These are phyloP conservation scores for Lagodon rhomboides DNA, from an alignment of 2,797 vertebrate species.

Conservation along the genomic window DNA sequence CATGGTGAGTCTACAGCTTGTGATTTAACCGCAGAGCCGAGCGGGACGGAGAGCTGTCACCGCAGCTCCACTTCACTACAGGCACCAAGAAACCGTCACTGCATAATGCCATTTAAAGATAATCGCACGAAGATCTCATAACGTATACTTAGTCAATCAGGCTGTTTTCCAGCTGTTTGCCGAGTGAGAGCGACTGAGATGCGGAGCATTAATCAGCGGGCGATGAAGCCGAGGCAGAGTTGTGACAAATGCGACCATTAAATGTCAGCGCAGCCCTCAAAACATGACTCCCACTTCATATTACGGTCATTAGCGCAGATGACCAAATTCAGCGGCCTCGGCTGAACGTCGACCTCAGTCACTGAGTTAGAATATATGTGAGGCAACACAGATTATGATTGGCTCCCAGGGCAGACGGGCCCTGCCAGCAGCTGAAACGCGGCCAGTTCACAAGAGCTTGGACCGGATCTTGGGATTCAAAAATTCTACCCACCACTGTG, in stretches of 20 bases:
- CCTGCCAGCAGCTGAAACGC: conserved; percentile 61
- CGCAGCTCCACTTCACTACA: conserved; percentile 65
- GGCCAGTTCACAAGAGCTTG: conserved; percentile 71
- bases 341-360: conserved; percentile 55
- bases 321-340: conserved; percentile 45
- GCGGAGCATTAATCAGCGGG: conserved; percentile 49
- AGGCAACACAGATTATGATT: conserved; percentile 57
- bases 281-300: conserved; percentile 52
- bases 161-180: conserved; percentile 64
- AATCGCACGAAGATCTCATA: conserved; percentile 61
- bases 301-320: conserved; percentile 60
- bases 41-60: conserved; percentile 63
- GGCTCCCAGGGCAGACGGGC: conserved; percentile 52
- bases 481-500: conserved; percentile 61
- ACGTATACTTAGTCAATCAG: conserved; percentile 54
- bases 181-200: conserved; percentile 26
- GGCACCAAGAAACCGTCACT: conserved; percentile 49
- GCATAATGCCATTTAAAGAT: conserved; percentile 67
- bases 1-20: conserved; percentile 52
- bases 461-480: conserved; percentile 70
- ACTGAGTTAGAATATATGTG: conserved; percentile 50
- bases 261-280: conserved; percentile 48
- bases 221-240: conserved; percentile 31
- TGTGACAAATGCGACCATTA: conserved; percentile 54
- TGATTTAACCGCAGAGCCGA: conserved; percentile 60